These are phyloP conservation scores for Meda fulgida DNA, from an alignment of 2,797 vertebrate species.

Conservation along the genomic window DNA sequence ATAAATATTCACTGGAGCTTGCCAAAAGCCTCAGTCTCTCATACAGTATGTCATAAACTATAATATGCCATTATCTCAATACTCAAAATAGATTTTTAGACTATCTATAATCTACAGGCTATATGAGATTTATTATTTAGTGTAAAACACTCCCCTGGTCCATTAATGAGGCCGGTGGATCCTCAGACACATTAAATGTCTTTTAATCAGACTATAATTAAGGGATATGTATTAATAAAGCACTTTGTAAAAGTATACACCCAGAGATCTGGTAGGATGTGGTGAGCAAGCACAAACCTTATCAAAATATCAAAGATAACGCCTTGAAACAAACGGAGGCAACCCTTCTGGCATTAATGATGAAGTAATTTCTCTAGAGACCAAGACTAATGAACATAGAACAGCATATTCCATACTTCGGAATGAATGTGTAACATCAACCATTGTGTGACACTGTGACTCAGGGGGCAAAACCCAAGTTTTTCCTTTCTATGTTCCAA, in stretches of 20 bases:
- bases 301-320: constrained; percentile 51
- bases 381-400: constrained; percentile 51
- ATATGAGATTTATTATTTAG: constrained; percentile 14
- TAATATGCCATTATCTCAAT: background rate
- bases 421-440: constrained; percentile 10
- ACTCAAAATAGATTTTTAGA: background rate
- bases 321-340: constrained; percentile 17
- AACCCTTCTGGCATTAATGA: constrained; percentile 37
- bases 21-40: background rate
- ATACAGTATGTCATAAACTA: background rate
- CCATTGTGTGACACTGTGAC: background rate
- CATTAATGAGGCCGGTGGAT: constrained; percentile 15
- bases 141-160: background rate
- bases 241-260: constrained; percentile 48
- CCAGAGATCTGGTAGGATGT: constrained; percentile 46
- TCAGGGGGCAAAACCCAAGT: background rate
- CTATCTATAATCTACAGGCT: background rate
- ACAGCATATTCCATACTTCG: constrained; percentile 4
- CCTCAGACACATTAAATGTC: constrained; percentile 35
- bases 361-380: constrained; percentile 45
- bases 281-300: constrained; percentile 46
- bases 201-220: constrained; percentile 49
- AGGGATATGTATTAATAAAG: constrained; percentile 50
- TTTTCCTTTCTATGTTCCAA: constrained; percentile 7
- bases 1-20: background rate